A percentile compares a stretch with the other conserved stretches of the same genome.
phyloP scores from a whole-genome alignment of 2,888 invertebrate species.

The Hipparchia sbordonii region DNA sequence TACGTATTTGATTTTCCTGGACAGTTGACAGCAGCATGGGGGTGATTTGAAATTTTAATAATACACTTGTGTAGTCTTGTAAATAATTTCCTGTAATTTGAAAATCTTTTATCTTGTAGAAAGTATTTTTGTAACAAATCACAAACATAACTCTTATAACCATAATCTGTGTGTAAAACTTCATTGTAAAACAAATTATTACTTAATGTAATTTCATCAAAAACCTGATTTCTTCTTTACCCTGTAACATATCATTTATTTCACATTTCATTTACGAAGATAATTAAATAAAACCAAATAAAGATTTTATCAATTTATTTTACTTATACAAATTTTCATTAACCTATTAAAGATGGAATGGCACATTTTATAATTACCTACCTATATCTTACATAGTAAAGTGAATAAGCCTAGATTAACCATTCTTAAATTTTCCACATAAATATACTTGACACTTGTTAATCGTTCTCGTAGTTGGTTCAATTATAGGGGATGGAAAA shows the following conservation, averaged over 20 bases:
- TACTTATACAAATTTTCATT: background rate
- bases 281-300: conserved; percentile 7
- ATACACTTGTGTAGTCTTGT: background rate
- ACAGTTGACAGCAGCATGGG: too few species aligned
- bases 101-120: conserved; percentile 2
- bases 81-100: conserved; percentile 16
- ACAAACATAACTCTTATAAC: conserved; percentile 10
- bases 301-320: background rate
- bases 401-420: too few species aligned
- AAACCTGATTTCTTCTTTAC: background rate
- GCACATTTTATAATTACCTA: conserved; percentile 2
- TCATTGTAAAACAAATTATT: background rate
- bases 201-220: background rate
- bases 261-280: background rate
- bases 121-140: conserved; percentile 33
- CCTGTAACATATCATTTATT: background rate
- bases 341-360: background rate
- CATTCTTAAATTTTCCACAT: too few species aligned
- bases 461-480: too few species aligned
- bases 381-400: too few species aligned
- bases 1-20: too few species aligned
- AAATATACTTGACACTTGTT: too few species aligned
- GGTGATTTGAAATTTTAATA: too few species aligned
- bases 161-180: background rate
- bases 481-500: too few species aligned